Evolutionary conservation across 2,888 invertebrate genomes (phyloP), one percentile per base, ranked within the genome.

Genomic region (Syritta pipiens): DNA sequence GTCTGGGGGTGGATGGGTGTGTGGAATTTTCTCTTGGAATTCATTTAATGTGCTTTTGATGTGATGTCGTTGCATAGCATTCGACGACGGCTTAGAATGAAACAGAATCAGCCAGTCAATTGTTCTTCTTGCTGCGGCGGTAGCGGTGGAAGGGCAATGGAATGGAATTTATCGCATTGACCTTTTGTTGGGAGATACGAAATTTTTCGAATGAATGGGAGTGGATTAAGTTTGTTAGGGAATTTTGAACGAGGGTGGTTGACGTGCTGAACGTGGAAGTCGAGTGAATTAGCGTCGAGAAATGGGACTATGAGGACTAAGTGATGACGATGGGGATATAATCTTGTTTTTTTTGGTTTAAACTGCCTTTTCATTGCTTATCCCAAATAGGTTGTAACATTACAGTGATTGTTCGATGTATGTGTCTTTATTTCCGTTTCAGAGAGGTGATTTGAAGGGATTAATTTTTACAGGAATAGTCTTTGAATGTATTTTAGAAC

Each of bases 31-130:
- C 22, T 20, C 12, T 53, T 46, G 53, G 63, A 59, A 63, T 65
- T 72, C 48, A 19, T 60, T 72, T 77, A 77, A 77, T 77, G 77
- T 60, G 53, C 65, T 72, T 65, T 65, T 51, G 53, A 72, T 72
- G n/a, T n/a, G 65, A 65, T 72, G 59, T 72, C 71, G 69, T 63
- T 57, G 49, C 42, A 57, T 49, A 35, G 48, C 48, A 44, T 14
- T 28, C 24, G n/a, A 17, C 4, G 28, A 28, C 17, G 68, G 44
- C 19, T 71, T 53, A 48, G 22, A 35, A 22, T 49, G 22, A 17
- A 53, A 32, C 35, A 20, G 14, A 19, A 24, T 9, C 9, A 19
- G 10, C 24, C 17, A n/a, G 6, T 40, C 32, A 2, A 7, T 3
- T 4, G 35, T n/a, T 32, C 32, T 24, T 7, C 24, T 42, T 53